phyloP scores from a whole-genome alignment of 2,113 vertebrate genomes.

The Ciconia stormi region DNA sequence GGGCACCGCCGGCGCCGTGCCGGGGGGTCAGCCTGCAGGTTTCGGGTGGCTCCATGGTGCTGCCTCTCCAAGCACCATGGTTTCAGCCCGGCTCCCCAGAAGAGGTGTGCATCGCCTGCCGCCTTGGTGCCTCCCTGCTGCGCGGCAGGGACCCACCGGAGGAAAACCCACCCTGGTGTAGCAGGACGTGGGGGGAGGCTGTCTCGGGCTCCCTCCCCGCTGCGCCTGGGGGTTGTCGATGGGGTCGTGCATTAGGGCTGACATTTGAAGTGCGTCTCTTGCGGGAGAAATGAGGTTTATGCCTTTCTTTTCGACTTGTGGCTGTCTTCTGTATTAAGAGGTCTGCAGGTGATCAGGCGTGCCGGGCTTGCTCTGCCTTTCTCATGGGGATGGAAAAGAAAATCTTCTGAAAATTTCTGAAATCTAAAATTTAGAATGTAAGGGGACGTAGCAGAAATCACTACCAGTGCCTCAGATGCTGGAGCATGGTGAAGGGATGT shows the following conservation, averaged over 20 bases:
- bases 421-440: not conserved
- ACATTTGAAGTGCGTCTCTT: not conserved
- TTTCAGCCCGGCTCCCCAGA: not conserved
- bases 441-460: not conserved
- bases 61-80: not conserved
- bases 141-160: accelerated
- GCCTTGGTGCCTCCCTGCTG: not conserved
- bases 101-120: not conserved
- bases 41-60: accelerated
- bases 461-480: not conserved
- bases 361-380: not conserved
- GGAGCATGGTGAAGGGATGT: not conserved
- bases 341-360: not conserved
- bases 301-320: not conserved
- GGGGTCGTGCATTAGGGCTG: not conserved
- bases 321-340: not conserved
- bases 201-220: not conserved
- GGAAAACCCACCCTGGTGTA: not conserved
- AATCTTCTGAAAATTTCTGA: not conserved
- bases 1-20: not conserved
- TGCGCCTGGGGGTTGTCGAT: accelerated
- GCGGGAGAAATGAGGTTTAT: not conserved
- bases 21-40: not conserved
- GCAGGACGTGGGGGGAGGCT: not conserved
- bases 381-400: not conserved